Evolutionary conservation across 2,113 vertebrate genomes (phyloP), one percentile per base, ranked within the genome.

Genomic region (Trinectes maculatus): DNA sequence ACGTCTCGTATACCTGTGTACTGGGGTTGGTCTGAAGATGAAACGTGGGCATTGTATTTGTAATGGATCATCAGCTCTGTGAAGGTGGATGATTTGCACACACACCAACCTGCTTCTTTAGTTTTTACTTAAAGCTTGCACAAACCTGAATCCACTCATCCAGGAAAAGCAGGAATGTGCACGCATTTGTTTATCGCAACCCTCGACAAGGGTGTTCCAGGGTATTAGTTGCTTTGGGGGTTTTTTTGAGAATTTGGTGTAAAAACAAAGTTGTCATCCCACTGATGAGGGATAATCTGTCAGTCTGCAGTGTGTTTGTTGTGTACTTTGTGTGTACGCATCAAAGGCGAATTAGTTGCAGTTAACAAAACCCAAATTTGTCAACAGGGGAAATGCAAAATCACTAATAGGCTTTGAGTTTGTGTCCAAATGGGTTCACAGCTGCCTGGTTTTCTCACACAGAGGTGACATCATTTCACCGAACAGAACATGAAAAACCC

Each of bases 321-420:
- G 44, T 85, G 68, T 73, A 53, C 71, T 81, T 65, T 76, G 56
- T 1, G 8, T 64, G 56, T 74, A 55, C 29, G 46, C 31, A 77
- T 74, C 84, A 83, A 67, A 76, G 61, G 77, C 71, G 43, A 75
- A 84, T 84, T 84, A 81, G 84, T 48, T 12, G 29, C 78, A 81
- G 65, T 72, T 52, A 74, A 81, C 80, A 87, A 77, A 78, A 84
- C 73, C 82, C 61, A 40, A 69, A 86, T 40, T 74, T 61, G 81
- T 79, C 71, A 67, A 62, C 53, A 52, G 83, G 74, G 81, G 70
- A 69, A 74, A 57, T 13, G 15, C 5, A 28, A 74, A 3, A 47
- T 80, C 68, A 79, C 70, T 86, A 84, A 89, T 83, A 74, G 73
- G 82, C 76, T 84, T 84, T 79, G 58, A 56, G 68, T 48, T 53